Conservation (phyloP, 2,888 invertebrate genomes). For the Xylota segnis region DNA sequence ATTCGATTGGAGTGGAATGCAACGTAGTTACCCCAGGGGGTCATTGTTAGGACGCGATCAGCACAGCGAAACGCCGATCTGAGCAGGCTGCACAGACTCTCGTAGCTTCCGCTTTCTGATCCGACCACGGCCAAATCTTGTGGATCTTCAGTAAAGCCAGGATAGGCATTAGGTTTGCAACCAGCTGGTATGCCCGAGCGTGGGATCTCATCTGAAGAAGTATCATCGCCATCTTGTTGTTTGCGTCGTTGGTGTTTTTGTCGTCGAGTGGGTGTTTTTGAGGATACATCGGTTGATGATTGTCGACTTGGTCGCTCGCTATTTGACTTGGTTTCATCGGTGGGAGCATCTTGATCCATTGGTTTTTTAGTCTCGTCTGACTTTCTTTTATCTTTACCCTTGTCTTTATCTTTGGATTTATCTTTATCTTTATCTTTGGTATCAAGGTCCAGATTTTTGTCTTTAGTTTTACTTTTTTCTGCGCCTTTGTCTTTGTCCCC, state of each 20-base stretch:
- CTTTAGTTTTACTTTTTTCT: neutral
- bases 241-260: conserved; percentile 45
- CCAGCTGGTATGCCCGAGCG: conserved; percentile 66
- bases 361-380: neutral
- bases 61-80: conserved; percentile 80
- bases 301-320: neutral
- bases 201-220: conserved; percentile 23
- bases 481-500: conserved; percentile 4
- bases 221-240: conserved; percentile 43
- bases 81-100: conserved; percentile 81
- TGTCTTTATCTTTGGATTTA: neutral
- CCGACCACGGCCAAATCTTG: conserved; percentile 82
- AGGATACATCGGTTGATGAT: neutral
- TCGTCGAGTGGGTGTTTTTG: neutral
- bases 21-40: conserved; percentile 83
- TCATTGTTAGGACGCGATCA: conserved; percentile 82
- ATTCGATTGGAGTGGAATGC: conserved; percentile 79
- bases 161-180: conserved; percentile 80
- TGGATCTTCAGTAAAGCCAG: conserved; percentile 79
- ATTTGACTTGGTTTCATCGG: neutral
- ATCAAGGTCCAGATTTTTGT: no score
- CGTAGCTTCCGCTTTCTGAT: conserved; percentile 82
- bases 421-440: neutral
- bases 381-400: neutral
- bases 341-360: neutral